A percentile compares a stretch with the other conserved stretches of the same genome.
These are phyloP conservation scores for Morpho helenor DNA, from an alignment of 2,888 invertebrate genomes.

Conservation along the genomic window DNA sequence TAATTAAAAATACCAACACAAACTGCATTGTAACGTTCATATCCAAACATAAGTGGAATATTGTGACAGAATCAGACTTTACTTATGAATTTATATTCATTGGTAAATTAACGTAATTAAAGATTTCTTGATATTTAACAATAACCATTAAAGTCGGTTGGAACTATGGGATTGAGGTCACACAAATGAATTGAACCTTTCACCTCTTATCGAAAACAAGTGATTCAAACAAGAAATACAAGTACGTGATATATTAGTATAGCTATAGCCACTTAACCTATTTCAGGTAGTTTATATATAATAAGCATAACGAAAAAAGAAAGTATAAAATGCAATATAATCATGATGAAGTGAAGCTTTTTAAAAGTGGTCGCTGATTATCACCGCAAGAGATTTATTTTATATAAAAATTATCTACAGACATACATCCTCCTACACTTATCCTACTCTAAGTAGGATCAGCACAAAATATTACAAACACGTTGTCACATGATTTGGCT, in stretches of 20 bases:
- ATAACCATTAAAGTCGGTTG: conserved; percentile 18
- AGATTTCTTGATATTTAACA: conserved; percentile 34
- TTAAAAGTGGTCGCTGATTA: no score
- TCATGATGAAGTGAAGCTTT: no score
- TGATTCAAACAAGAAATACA: conserved; percentile 15
- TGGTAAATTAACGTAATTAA: conserved; percentile 32
- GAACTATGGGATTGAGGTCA: conserved; percentile 38
- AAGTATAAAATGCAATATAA: no score
- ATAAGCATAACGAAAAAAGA: no score
- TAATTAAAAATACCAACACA: conserved; percentile 4
- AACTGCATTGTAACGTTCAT: neutral
- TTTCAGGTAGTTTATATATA: neutral
- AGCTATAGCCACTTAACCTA: neutral
- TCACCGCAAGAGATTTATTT: no score
- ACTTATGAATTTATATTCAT: conserved; percentile 19
- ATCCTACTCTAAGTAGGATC: no score
- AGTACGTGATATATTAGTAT: neutral
- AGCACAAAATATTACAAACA: no score
- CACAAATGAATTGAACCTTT: conserved; percentile 33
- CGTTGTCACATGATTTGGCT: no score
- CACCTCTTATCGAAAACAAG: conserved; percentile 32
- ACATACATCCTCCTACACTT: no score
- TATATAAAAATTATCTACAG: no score
- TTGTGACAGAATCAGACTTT: conserved; percentile 11
- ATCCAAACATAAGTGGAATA: conserved; percentile 1